phyloP scores from a whole-genome alignment of 2,888 invertebrate species.

The Coelogynopora nodosa region DNA sequence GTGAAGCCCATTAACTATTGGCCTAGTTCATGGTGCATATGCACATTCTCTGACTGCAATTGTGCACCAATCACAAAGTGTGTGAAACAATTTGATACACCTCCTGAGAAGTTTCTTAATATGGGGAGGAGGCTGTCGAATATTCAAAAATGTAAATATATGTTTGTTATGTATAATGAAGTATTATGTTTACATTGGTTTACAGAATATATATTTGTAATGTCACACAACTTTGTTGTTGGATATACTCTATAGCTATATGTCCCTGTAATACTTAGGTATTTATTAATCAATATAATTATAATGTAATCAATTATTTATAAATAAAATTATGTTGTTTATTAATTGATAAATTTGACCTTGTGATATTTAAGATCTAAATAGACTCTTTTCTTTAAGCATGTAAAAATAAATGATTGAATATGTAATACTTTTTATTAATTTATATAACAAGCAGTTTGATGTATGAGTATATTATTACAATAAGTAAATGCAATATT shows the following conservation, averaged over 20 bases:
- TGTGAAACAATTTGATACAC: no score
- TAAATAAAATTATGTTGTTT: no score
- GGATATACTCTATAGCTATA: neutral
- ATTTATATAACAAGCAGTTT: no score
- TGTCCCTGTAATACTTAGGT: neutral
- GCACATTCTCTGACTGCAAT: neutral
- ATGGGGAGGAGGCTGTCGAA: neutral
- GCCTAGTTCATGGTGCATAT: neutral
- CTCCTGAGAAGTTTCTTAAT: neutral
- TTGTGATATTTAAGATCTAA: no score
- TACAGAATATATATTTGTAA: neutral
- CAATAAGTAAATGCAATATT: no score
- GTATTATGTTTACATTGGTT: neutral
- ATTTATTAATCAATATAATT: neutral
- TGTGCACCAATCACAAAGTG: no score
- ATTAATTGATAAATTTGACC: no score
- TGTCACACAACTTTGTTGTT: neutral
- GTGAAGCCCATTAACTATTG: conserved; percentile 1
- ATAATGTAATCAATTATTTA: no score
- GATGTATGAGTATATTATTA: no score
- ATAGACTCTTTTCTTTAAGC: no score
- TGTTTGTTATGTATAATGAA: neutral
- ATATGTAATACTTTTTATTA: no score
- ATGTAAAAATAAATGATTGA: no score
- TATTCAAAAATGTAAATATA: neutral